phyloP scores from a whole-genome alignment of 2,113 vertebrate genomes.

The Dasyprocta punctata region DNA sequence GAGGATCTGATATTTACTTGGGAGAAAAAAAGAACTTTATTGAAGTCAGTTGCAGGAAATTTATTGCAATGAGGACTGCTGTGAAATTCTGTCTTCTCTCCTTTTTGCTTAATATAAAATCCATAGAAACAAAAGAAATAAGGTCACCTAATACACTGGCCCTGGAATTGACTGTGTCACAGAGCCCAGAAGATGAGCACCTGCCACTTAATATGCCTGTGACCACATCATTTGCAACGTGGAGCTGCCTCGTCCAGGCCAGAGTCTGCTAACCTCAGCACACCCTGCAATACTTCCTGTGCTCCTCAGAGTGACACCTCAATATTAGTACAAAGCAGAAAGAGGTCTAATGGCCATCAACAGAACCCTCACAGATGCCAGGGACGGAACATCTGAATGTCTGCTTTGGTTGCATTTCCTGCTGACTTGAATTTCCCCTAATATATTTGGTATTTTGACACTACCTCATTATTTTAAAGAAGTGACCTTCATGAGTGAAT shows the following conservation, averaged over 20 bases:
- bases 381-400: neutral
- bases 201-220: neutral
- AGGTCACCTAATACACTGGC: neutral
- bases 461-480: neutral
- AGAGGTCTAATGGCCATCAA: neutral
- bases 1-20: neutral
- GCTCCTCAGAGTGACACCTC: neutral
- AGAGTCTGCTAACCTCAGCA: neutral
- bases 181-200: neutral
- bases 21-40: neutral
- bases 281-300: slow-evolving; percentile 9
- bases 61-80: neutral
- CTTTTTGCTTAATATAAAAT: neutral
- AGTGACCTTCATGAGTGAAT: neutral
- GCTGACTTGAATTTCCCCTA: neutral
- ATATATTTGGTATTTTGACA: neutral
- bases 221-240: neutral
- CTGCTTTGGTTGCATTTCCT: neutral
- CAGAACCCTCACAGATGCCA: neutral
- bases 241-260: neutral
- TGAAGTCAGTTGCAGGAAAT: neutral
- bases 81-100: neutral
- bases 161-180: neutral
- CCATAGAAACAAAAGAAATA: neutral
- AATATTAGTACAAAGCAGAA: neutral